Percentiles rank a stretch among this genome's conserved stretches.
phyloP scores from a whole-genome alignment of 2,888 invertebrate species.

The Hesperia comma region DNA sequence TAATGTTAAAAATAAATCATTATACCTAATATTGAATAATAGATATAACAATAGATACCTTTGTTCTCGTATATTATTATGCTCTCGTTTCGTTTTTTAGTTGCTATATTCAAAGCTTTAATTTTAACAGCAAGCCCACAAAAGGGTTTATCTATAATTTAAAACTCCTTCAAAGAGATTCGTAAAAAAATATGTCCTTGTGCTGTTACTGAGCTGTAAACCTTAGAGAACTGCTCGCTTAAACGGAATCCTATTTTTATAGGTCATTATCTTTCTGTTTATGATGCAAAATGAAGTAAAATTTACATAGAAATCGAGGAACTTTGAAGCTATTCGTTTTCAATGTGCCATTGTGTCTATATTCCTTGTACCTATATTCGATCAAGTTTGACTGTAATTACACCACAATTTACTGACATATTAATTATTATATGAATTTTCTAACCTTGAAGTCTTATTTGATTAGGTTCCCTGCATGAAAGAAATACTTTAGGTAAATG shows the following conservation, averaged over 20 bases:
- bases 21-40: no score
- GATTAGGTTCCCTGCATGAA: no score
- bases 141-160: background rate
- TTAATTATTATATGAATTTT: no score
- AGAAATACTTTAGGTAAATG: no score
- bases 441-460: no score
- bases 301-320: constrained; percentile 62
- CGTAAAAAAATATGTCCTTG: background rate
- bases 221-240: background rate
- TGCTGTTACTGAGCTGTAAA: background rate
- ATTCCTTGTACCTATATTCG: constrained; percentile 61
- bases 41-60: no score
- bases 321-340: constrained; percentile 56
- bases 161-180: background rate
- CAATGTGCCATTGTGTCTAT: constrained; percentile 56
- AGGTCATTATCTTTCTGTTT: constrained; percentile 21
- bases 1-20: no score
- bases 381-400: constrained; percentile 45
- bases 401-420: no score
- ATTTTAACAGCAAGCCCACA: no score
- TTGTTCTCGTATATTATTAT: no score
- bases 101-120: no score
- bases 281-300: constrained; percentile 49
- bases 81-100: no score
- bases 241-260: constrained; percentile 14